Base-by-base conservation (phyloP, 2,113 vertebrate species). In the Clupea harengus region DNA sequence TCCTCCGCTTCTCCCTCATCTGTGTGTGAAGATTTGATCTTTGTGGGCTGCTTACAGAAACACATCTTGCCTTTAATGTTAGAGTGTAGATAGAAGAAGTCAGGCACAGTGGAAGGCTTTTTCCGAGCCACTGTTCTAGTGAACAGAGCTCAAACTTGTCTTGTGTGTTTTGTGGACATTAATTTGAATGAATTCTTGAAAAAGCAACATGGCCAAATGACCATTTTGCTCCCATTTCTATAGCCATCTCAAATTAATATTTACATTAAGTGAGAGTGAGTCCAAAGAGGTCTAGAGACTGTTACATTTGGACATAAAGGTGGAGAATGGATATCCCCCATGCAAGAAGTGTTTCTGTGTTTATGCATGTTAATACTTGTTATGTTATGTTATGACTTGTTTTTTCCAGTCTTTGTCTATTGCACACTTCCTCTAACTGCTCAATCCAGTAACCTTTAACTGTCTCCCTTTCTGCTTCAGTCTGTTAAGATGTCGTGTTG, bases 11-110 rank as follows among this genome's bases (percentile, higher is more conserved):
- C 91, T 92, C 78, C 88, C 86, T 91, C 85, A 86, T 57, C 39
- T 45, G 52, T 44, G 81, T 93, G 91, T 93, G 88, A 87, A 92
- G 85, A 90, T 91, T 88, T 88, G 82, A 89, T 91, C 92, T 94
- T 89, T 94, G 88, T 90, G 93, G 93, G 93, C 91, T 92, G 81
- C 88, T 91, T 86, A 82, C 91, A 92, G 90, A 92, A 93, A 94
- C 90, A 90, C 89, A 89, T 93, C 91, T 92, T 84, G 54, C 78
- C 3, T 6, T 60, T 60, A 20, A 22, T 60, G 18, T 6, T 6
- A 60, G 39, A 39, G 39, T 60, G 18, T 22, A 3, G 1, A 22
- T 6, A 54, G 15, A 44, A 84, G 3, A 84, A 80, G 11, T 60
- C 25, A 32, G 64, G 64, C 64, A 72, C 15, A 72, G 64, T 60